Conservation (phyloP, 2,797 vertebrate genomes). For the Xerus rutilus region DNA sequence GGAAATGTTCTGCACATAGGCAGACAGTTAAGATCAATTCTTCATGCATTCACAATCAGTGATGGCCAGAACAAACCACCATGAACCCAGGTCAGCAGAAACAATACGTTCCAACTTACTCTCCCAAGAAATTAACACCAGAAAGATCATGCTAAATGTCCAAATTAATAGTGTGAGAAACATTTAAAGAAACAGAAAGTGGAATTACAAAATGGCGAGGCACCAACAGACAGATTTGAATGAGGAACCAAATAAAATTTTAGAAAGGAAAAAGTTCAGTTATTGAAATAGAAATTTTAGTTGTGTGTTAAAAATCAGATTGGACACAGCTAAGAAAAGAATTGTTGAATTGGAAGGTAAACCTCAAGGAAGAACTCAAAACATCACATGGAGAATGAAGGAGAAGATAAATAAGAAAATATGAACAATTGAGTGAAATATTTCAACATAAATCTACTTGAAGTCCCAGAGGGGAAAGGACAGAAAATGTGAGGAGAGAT, state of each 20-base stretch:
- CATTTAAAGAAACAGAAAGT: background rate
- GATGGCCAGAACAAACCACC: no score
- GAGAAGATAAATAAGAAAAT: background rate
- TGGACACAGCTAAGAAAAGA: background rate
- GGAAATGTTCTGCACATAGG: background rate
- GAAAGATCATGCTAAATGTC: background rate
- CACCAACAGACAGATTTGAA: background rate
- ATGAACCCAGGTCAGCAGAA: background rate
- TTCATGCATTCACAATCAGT: background rate
- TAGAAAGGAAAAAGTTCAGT: background rate
- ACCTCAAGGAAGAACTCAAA: background rate
- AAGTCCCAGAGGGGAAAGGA: background rate
- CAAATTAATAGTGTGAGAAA: background rate
- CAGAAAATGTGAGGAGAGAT: background rate
- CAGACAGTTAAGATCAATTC: background rate
- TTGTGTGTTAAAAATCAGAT: background rate
- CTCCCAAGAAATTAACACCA: background rate
- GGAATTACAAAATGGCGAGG: background rate
- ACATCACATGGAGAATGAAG: background rate
- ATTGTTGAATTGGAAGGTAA: background rate
- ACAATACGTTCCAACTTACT: background rate
- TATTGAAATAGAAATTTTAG: background rate
- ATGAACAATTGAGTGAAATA: background rate
- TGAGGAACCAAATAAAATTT: background rate
- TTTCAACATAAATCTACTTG: background rate